Evolutionary conservation across 1,140 invertebrate species (phyloP).

Genomic region (Choristoneura fumiferana): DNA sequence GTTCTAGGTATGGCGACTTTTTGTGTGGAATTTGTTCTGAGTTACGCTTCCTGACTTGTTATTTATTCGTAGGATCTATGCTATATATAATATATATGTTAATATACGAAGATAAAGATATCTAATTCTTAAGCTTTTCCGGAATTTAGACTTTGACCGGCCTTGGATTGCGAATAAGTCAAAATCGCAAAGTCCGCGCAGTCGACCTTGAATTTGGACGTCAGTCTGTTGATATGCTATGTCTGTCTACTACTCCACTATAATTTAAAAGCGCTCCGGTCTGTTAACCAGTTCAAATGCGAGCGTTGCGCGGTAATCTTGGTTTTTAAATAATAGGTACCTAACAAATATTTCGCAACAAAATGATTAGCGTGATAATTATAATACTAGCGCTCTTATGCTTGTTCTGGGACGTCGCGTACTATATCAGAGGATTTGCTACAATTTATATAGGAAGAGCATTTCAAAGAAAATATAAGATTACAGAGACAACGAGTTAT

Average conservation of each 20-base stretch:
- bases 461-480: constrained; percentile 9
- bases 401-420: constrained; percentile 2
- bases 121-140: too few relatives aligned
- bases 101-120: too few relatives aligned
- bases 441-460: neutral
- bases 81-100: too few relatives aligned
- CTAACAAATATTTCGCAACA: neutral
- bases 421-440: neutral
- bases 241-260: too few relatives aligned
- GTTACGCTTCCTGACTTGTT: too few relatives aligned
- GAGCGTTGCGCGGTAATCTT: neutral
- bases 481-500: neutral
- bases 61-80: too few relatives aligned
- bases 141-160: too few relatives aligned
- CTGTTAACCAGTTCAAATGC: neutral
- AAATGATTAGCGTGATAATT: constrained; percentile 6
- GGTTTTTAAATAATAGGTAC: neutral
- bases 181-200: neutral
- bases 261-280: neutral
- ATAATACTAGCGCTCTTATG: neutral
- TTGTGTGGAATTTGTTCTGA: too few relatives aligned
- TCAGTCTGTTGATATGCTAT: constrained; percentile 10
- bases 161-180: too few relatives aligned
- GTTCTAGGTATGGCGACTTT: too few relatives aligned
- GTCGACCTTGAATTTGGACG: constrained; percentile 5